These are phyloP conservation scores for Venturia canescens DNA, from an alignment of 1,140 invertebrate species.

Conservation along the genomic window DNA sequence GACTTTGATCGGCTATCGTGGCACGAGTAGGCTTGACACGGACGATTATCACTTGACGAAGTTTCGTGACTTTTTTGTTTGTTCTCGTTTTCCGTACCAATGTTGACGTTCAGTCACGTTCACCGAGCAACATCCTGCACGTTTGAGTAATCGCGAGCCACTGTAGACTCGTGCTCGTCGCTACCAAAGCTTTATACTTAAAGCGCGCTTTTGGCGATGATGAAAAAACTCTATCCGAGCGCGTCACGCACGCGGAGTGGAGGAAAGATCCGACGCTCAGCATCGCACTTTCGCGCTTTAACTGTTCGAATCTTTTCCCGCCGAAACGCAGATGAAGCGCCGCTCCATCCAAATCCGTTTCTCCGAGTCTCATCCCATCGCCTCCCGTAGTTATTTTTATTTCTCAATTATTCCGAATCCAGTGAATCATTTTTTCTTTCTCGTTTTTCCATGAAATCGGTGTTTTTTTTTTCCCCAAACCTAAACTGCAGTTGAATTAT, in stretches of 20 bases:
- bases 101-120: neutral
- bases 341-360: too few species aligned
- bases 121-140: conserved; percentile 1
- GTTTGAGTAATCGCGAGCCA: conserved; percentile 14
- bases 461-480: too few species aligned
- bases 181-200: conserved; percentile 22
- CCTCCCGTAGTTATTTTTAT: too few species aligned
- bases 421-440: too few species aligned
- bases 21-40: too few species aligned
- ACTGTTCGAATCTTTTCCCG: neutral
- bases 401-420: too few species aligned
- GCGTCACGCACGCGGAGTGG: neutral
- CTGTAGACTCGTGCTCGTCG: conserved; percentile 22
- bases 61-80: neutral
- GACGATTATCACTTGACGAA: neutral
- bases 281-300: neutral
- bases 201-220: conserved; percentile 11
- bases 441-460: too few species aligned
- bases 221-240: conserved; percentile 5
- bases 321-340: neutral
- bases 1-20: too few species aligned
- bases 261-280: conserved; percentile 1
- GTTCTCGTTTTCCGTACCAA: neutral
- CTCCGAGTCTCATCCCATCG: too few species aligned
- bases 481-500: too few species aligned